phyloP scores from a whole-genome alignment of 2,113 vertebrate genomes.

The Crotalus viridis region DNA sequence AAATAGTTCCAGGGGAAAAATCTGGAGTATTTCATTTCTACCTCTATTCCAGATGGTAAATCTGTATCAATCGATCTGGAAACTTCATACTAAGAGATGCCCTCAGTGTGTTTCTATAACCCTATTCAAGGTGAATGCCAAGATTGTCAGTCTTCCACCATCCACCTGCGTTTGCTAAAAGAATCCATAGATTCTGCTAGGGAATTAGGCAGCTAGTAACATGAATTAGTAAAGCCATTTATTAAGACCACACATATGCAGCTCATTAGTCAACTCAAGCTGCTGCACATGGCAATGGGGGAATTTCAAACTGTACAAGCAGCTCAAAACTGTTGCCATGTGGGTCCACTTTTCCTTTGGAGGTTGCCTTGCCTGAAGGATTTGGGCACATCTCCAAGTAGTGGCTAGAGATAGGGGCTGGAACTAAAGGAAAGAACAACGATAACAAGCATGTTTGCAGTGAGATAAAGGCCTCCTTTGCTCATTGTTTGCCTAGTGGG shows the following conservation, averaged over 20 bases:
- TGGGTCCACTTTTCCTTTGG: neutral
- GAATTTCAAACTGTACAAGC: accelerated
- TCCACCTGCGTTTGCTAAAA: neutral
- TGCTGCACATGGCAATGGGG: accelerated
- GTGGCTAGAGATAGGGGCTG: neutral
- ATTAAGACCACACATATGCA: neutral
- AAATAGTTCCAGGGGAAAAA: neutral
- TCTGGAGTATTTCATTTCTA: neutral
- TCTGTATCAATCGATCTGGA: neutral
- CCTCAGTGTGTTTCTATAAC: neutral
- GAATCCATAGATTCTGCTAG: accelerated
- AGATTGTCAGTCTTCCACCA: neutral
- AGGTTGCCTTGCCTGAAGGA: neutral
- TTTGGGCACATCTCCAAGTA: neutral
- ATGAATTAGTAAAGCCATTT: neutral
- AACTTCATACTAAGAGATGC: neutral
- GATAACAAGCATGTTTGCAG: neutral
- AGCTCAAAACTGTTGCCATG: neutral
- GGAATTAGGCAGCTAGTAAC: neutral
- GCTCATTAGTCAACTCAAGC: neutral
- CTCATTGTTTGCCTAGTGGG: neutral
- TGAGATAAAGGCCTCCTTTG: neutral
- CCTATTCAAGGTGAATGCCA: neutral
- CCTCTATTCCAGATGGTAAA: neutral
- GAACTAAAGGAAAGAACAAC: neutral